phyloP scores from a whole-genome alignment of 1,140 invertebrate genomes.

The Cyrtorhinus lividipennis region DNA sequence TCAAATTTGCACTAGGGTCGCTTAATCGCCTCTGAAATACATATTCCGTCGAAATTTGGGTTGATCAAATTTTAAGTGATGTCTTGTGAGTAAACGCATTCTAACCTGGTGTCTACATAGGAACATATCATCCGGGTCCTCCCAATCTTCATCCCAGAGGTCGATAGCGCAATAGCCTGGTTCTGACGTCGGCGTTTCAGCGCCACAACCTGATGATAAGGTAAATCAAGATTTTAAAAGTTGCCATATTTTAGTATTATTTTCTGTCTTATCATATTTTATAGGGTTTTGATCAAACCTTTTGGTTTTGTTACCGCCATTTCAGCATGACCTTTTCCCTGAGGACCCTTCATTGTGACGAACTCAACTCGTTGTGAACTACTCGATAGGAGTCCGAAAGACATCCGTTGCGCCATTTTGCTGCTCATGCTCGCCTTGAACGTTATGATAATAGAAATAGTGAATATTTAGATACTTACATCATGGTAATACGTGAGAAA shows the following conservation, averaged over 20 bases:
- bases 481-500: too few relatives aligned
- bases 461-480: too few relatives aligned
- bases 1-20: conserved; percentile 86
- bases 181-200: conserved; percentile 89
- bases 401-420: conserved; percentile 91
- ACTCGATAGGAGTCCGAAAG: conserved; percentile 75
- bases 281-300: too few relatives aligned
- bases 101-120: conserved; percentile 38
- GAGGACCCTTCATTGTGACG: conserved; percentile 92
- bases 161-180: conserved; percentile 70
- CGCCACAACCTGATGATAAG: conserved; percentile 47
- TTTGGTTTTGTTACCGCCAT: conserved; percentile 91
- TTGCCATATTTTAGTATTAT: not conserved
- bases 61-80: too few relatives aligned
- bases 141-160: conserved; percentile 73
- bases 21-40: conserved; percentile 74
- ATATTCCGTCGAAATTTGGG: too few relatives aligned
- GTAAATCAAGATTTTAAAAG: not conserved
- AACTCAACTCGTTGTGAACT: conserved; percentile 83
- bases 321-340: conserved; percentile 92
- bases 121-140: conserved; percentile 70
- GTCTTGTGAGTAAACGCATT: conserved; percentile 21
- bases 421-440: conserved; percentile 79
- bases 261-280: too few relatives aligned
- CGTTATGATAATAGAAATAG: conserved; percentile 22